phyloP scores from a whole-genome alignment of 35 echinoderm and acorn worm genomes.

The Chiridota heheva region DNA sequence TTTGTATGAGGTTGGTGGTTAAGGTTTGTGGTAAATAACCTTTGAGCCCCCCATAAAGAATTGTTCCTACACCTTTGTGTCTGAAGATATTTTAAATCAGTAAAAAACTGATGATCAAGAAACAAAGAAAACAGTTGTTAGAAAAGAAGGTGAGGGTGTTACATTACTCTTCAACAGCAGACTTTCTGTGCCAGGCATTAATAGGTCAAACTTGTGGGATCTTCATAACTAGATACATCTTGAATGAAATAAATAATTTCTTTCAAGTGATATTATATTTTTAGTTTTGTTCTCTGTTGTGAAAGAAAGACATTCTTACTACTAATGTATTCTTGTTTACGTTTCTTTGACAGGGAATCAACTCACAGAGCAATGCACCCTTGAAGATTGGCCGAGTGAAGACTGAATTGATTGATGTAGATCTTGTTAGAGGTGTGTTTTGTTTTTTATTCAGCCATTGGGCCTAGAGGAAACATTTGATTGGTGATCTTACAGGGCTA shows the following conservation, averaged over 20 bases:
- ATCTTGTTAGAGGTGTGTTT: slow-evolving; percentile 86
- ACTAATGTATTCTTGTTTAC: too few relatives aligned
- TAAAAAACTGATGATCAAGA: too few relatives aligned
- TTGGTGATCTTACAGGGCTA: too few relatives aligned
- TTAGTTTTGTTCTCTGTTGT: background rate
- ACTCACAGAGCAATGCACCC: slow-evolving; percentile 38
- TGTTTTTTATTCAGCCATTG: background rate
- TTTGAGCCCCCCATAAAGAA: too few relatives aligned
- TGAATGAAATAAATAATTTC: background rate
- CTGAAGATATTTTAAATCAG: too few relatives aligned
- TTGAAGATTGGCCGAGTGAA: slow-evolving; percentile 81
- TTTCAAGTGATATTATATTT: background rate
- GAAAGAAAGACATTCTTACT: background rate
- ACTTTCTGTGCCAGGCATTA: background rate
- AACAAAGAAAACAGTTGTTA: too few relatives aligned
- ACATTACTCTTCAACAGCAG: background rate
- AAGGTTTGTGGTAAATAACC: too few relatives aligned
- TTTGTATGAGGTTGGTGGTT: too few relatives aligned
- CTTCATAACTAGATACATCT: too few relatives aligned
- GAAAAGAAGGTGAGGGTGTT: too few relatives aligned
- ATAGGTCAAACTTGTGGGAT: background rate
- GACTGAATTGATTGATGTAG: slow-evolving; percentile 94
- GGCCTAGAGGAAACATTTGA: background rate
- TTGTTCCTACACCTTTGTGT: too few relatives aligned
- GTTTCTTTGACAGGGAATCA: slow-evolving; percentile 49